Percentiles rank a stretch among this genome's conserved stretches.
Conservation (phyloP, 2,113 vertebrate species). For the Corythornis vintsioides region DNA sequence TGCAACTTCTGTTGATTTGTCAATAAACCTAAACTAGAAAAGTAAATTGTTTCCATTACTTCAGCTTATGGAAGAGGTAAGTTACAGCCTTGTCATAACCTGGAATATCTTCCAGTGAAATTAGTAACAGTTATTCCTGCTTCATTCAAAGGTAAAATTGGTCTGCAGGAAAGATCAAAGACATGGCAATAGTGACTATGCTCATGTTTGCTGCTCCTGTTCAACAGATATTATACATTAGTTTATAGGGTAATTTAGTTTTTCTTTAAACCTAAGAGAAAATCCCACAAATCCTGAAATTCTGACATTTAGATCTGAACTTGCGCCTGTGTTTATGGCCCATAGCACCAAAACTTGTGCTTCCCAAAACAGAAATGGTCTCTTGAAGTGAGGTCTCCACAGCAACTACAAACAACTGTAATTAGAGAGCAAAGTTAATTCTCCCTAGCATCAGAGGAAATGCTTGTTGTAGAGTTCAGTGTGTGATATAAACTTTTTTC, state of each 20-base stretch:
- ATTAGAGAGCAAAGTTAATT: background rate
- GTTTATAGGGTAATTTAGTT: background rate
- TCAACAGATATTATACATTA: rapidly evolving
- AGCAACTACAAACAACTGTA: background rate
- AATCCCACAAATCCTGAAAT: background rate
- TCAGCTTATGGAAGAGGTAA: background rate
- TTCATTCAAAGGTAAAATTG: background rate
- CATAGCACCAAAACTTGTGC: background rate
- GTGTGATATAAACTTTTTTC: background rate
- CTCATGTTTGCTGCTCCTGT: background rate
- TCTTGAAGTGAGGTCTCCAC: background rate
- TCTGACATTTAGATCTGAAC: background rate
- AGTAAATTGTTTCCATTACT: background rate
- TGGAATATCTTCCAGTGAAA: background rate
- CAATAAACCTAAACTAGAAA: background rate
- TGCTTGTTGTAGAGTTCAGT: background rate
- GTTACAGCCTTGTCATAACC: background rate
- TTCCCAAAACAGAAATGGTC: background rate
- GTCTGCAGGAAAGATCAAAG: background rate
- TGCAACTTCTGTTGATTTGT: background rate
- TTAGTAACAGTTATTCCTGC: background rate
- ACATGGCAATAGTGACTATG: background rate
- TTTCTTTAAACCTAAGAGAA: background rate
- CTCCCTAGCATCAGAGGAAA: background rate
- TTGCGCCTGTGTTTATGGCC: background rate